Base-by-base conservation (phyloP, 2,797 vertebrate species). In the Falco berigora region DNA sequence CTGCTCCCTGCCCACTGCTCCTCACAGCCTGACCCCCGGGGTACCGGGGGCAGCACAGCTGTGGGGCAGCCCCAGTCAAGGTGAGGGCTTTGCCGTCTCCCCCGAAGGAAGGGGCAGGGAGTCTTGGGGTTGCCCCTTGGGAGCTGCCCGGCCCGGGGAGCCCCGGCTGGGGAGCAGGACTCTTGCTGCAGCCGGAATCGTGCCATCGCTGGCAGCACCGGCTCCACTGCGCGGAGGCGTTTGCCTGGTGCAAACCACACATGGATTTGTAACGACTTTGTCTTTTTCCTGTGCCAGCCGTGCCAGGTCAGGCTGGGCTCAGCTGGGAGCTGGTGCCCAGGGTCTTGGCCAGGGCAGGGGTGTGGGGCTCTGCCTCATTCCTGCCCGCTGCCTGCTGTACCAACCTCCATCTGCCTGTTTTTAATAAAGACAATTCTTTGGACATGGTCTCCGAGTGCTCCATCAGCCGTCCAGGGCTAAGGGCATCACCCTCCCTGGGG, bases 361-460 rank as follows among this genome's bases (percentile, higher is more conserved):
- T 1, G 1, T 0, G 2, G 76, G 38, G 66, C n/a, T 80, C 69
- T 46, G 38, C 55, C 28, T 36, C 1, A 1, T 38, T 55, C 47
- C 61, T 27, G 36, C 68, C 88, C 14, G 12, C 44, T 72, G 38
- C 38, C 42, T 2, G 8, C 83, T 63, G 71, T 67, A 67, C 78
- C 91, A 69, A 22, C 46, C 34, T 52, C 63, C 73, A n/a, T 27
- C 84, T 36, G 36, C 68, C 50, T 6, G 2, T 94, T 95, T 95
- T 76, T 95, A 97, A 95, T 97, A 97, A 97, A 97, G 53, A 90
- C 30, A n/a, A 19, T 77, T 62, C 75, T 95, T 95, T 44, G 72
- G 82, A 96, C 56, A 42, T 2, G 4, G 79, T 10, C 66, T 92
- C 27, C 0, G 14, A 40, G 64, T 30, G 49, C 32, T 95, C 40